phyloP scores from a whole-genome alignment of 2,888 invertebrate species.

The Stomorhina lunata region DNA sequence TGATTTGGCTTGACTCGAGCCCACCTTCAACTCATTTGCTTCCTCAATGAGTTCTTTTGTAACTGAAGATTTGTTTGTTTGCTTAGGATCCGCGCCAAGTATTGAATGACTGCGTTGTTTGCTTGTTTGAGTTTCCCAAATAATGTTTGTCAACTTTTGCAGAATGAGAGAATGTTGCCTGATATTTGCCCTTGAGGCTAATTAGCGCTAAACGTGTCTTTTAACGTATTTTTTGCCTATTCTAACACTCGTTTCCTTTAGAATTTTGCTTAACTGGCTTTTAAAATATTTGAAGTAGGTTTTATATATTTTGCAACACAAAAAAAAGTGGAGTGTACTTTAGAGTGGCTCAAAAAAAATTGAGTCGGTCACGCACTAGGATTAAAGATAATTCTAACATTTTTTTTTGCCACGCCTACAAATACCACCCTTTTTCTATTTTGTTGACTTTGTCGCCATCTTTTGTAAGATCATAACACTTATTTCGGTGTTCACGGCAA shows the following conservation, averaged over 20 bases:
- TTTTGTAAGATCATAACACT: too few species aligned
- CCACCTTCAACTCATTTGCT: background rate
- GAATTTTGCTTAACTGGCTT: background rate
- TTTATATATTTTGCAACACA: too few species aligned
- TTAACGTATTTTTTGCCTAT: too few species aligned
- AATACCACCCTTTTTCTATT: too few species aligned
- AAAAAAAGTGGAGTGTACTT: too few species aligned
- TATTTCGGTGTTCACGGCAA: too few species aligned
- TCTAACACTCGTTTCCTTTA: background rate
- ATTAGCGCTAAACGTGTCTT: slow-evolving; percentile 62
- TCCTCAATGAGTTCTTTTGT: background rate
- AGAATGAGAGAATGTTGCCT: slow-evolving; percentile 3
- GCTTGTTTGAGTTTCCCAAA: background rate
- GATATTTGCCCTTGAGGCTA: slow-evolving; percentile 62
- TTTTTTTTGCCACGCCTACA: too few species aligned
- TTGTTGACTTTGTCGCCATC: too few species aligned
- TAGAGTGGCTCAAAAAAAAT: too few species aligned
- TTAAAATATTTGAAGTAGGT: background rate
- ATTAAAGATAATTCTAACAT: too few species aligned
- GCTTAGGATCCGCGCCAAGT: background rate
- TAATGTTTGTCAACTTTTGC: background rate
- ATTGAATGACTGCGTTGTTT: background rate
- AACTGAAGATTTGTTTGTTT: slow-evolving; percentile 23
- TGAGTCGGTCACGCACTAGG: too few species aligned
- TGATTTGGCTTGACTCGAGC: background rate